Conservation (phyloP, 1,140 invertebrate species). For the Yoshiicerus persimilis region DNA sequence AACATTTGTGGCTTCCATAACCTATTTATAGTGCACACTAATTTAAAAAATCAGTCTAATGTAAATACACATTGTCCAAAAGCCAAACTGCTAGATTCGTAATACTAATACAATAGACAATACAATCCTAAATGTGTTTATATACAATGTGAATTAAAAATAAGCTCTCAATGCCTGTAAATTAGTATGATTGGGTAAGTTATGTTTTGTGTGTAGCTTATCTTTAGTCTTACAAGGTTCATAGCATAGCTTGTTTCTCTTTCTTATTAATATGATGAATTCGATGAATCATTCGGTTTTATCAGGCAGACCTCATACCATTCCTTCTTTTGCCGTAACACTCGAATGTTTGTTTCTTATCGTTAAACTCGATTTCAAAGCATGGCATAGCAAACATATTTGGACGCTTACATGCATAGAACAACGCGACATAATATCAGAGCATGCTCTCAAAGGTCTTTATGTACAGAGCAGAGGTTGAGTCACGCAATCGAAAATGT, state of each 20-base stretch:
- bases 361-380: not conserved
- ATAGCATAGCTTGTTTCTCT: not conserved
- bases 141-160: no score
- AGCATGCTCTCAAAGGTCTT: not conserved
- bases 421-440: not conserved
- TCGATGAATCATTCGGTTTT: not conserved
- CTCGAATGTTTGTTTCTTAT: not conserved
- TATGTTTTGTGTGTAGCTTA: not conserved
- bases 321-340: not conserved
- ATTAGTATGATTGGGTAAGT: no score
- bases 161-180: no score
- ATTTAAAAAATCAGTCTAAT: no score
- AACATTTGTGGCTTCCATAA: no score
- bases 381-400: not conserved
- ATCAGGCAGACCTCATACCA: not conserved
- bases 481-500: conserved; percentile 3
- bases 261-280: not conserved
- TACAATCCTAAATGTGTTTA: no score
- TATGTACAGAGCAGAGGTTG: not conserved
- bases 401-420: not conserved
- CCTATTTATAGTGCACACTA: no score
- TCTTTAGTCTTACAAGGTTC: not conserved
- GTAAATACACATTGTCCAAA: no score
- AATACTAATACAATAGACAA: no score
- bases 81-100: no score